Evolutionary conservation across 2,888 invertebrate species (phyloP).

Genomic region (Drosophila fulvimacula): DNA sequence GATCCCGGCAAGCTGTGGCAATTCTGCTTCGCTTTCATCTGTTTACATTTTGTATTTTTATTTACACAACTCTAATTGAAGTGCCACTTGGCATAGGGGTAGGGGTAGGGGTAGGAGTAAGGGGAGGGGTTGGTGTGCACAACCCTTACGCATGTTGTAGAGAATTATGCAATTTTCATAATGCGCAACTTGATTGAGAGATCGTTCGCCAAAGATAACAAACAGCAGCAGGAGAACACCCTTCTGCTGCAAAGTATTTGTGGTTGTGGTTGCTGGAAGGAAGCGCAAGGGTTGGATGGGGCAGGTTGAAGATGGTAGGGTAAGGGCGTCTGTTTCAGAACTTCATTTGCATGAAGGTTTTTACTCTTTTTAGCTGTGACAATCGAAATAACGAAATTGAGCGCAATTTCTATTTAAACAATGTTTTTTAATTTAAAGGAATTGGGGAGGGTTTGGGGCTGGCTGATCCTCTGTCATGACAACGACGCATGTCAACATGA

Average conservation of each 20-base stretch:
- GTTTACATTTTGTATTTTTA: conserved; percentile 53
- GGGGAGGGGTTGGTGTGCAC: conserved; percentile 6
- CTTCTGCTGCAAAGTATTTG: conserved; percentile 37
- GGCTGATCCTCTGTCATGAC: conserved; percentile 32
- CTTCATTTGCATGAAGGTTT: conserved; percentile 69
- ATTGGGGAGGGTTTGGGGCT: not conserved
- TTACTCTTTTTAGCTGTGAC: conserved; percentile 6
- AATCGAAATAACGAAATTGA: conserved; percentile 59
- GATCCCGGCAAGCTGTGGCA: conserved; percentile 22
- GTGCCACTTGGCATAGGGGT: conserved; percentile 45
- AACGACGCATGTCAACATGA: conserved; percentile 74
- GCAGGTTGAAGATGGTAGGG: not conserved
- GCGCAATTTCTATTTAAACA: conserved; percentile 23
- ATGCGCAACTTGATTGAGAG: conserved; percentile 70
- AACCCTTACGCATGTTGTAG: conserved; percentile 50
- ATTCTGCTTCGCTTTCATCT: conserved; percentile 20
- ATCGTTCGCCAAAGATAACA: conserved; percentile 64
- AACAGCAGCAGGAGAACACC: conserved; percentile 18
- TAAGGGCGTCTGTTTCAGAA: conserved; percentile 54
- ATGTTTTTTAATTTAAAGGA: not conserved
- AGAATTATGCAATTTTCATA: conserved; percentile 79
- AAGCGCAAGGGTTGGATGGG: not conserved
- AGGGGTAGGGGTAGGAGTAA: not conserved
- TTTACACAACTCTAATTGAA: conserved; percentile 72
- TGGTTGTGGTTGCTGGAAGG: conserved; percentile 31